phyloP scores from a whole-genome alignment of 2,113 vertebrate genomes.

The Suncus etruscus region DNA sequence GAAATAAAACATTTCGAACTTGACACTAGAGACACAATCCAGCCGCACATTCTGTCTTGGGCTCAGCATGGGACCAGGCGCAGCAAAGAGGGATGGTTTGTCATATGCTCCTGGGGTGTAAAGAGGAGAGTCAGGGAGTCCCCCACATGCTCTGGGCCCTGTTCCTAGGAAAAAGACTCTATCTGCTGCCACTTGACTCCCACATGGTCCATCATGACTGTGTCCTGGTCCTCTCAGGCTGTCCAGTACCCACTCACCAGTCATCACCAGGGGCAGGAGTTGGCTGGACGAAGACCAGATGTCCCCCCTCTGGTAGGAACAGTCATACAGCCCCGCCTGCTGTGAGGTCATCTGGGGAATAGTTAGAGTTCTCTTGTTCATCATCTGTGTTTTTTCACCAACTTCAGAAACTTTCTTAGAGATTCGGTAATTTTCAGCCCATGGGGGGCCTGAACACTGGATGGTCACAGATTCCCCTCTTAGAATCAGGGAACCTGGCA shows the following conservation, averaged over 20 bases:
- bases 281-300: neutral
- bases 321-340: neutral
- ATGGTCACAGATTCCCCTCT: too few relatives aligned
- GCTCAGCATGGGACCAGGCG: neutral
- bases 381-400: too few relatives aligned
- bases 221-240: too few relatives aligned
- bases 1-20: neutral
- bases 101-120: neutral
- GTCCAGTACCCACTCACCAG: neutral
- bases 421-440: too few relatives aligned
- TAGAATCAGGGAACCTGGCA: too few relatives aligned
- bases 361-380: accelerated
- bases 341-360: accelerated
- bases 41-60: neutral
- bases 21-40: neutral
- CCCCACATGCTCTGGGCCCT: accelerated
- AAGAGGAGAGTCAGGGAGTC: accelerated
- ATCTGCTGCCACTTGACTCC: accelerated
- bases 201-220: too few relatives aligned
- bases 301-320: neutral
- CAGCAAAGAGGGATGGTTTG: neutral
- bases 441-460: too few relatives aligned
- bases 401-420: too few relatives aligned
- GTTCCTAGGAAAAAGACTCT: neutral
- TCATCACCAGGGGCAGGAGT: neutral